Evolutionary conservation across 1,140 invertebrate genomes (phyloP).

Genomic region (Panagrolaimus sp.): DNA sequence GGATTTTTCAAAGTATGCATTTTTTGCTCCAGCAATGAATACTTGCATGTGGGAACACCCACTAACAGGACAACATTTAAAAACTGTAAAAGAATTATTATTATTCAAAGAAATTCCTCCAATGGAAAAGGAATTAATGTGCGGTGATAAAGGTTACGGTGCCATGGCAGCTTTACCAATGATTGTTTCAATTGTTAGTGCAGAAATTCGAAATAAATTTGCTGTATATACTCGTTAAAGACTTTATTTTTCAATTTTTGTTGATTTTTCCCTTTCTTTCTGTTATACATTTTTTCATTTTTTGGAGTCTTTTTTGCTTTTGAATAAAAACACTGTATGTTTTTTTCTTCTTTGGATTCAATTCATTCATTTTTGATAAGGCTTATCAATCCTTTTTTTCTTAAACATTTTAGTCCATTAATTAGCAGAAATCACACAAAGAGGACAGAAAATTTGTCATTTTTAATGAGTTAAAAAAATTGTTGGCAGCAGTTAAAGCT

Average conservation of each 20-base stretch:
- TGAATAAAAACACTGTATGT: background rate
- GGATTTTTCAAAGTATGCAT: constrained; percentile 66
- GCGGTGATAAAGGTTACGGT: constrained; percentile 84
- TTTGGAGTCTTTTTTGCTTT: background rate
- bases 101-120: constrained; percentile 70
- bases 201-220: constrained; percentile 55
- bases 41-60: constrained; percentile 78
- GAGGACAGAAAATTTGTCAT: too few relatives aligned
- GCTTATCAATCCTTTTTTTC: too few relatives aligned
- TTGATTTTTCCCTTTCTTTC: background rate
- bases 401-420: too few relatives aligned
- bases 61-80: constrained; percentile 74
- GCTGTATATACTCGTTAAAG: constrained; percentile 45
- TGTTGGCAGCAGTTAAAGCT: too few relatives aligned
- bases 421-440: too few relatives aligned
- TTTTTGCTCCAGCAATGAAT: constrained; percentile 96
- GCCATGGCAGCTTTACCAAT: constrained; percentile 85
- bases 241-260: background rate
- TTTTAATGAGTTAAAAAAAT: too few relatives aligned
- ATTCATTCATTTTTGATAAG: too few relatives aligned
- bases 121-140: constrained; percentile 82
- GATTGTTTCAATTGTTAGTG: constrained; percentile 64
- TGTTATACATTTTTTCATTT: too few relatives aligned
- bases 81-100: constrained; percentile 65
- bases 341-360: too few relatives aligned